Evolutionary conservation across 2,797 vertebrate genomes (phyloP).

Genomic region (Oryzias sinensis): DNA sequence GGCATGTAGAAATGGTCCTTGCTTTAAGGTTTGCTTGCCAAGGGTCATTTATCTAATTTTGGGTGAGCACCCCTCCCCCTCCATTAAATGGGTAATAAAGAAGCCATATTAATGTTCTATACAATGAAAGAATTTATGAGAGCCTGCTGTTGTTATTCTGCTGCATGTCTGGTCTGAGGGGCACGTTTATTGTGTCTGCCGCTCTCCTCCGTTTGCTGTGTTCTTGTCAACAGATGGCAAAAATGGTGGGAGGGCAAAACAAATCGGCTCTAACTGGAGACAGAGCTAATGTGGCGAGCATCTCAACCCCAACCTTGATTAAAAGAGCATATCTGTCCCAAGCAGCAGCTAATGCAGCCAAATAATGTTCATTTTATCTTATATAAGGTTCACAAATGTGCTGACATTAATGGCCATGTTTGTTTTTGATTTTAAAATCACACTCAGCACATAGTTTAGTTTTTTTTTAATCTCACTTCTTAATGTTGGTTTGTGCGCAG

Average conservation of each 20-base stretch:
- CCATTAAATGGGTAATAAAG: slow-evolving; percentile 46
- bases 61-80: slow-evolving; percentile 12
- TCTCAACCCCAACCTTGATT: slow-evolving; percentile 44
- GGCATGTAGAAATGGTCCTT: slow-evolving; percentile 44
- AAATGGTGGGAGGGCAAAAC: slow-evolving; percentile 37
- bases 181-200: slow-evolving; percentile 45
- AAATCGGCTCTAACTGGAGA: slow-evolving; percentile 45
- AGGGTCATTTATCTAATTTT: slow-evolving; percentile 54
- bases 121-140: slow-evolving; percentile 69
- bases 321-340: slow-evolving; percentile 28
- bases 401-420: no score
- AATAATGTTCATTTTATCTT: slow-evolving; percentile 13
- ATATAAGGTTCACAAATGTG: no score
- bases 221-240: slow-evolving; percentile 67
- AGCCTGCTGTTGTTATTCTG: slow-evolving; percentile 61
- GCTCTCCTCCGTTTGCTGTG: slow-evolving; percentile 30
- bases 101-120: slow-evolving; percentile 61
- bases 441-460: neutral
- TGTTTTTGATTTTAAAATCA: no score
- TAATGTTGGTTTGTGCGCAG: slow-evolving; percentile 47
- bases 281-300: slow-evolving; percentile 39
- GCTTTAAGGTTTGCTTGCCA: slow-evolving; percentile 40
- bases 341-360: slow-evolving; percentile 1
- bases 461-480: neutral
- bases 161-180: slow-evolving; percentile 52